Evolutionary conservation across 2,797 vertebrate genomes (phyloP).

Genomic region (Hephaestus fuliginosus): DNA sequence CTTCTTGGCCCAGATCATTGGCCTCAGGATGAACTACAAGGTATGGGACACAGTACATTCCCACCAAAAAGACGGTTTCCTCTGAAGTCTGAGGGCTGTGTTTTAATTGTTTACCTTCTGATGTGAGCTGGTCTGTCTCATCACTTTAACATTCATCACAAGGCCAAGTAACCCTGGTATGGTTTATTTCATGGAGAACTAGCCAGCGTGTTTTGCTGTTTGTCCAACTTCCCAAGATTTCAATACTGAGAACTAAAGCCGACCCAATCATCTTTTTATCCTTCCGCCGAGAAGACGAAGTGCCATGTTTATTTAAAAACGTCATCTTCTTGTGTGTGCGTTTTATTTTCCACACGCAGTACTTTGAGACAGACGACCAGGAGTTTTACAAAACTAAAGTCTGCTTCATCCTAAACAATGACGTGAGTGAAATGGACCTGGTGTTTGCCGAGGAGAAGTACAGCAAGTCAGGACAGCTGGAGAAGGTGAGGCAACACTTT

Average conservation of each 20-base stretch:
- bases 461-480: constrained; percentile 95
- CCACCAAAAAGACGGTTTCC: constrained; percentile 12
- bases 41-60: constrained; percentile 78
- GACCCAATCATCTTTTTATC: constrained; percentile 56
- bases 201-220: constrained; percentile 63
- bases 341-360: constrained; percentile 84
- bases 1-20: constrained; percentile 98
- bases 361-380: constrained; percentile 98
- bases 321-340: constrained; percentile 50
- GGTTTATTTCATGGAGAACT: constrained; percentile 49
- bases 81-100: constrained; percentile 28
- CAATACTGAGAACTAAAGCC: constrained; percentile 47
- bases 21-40: constrained; percentile 99
- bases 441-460: constrained; percentile 99
- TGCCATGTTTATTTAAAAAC: constrained; percentile 69
- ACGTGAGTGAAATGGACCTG: constrained; percentile 98
- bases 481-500: constrained; percentile 91
- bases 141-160: constrained; percentile 44
- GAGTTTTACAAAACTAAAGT: constrained; percentile 99
- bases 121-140: constrained; percentile 60
- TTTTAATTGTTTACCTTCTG: constrained; percentile 62
- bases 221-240: constrained; percentile 54
- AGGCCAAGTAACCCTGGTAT: constrained; percentile 55
- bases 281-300: constrained; percentile 53
- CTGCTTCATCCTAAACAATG: constrained; percentile 98